Evolutionary conservation across 2,797 vertebrate genomes (phyloP).

Genomic region (Cyclopterus lumpus): DNA sequence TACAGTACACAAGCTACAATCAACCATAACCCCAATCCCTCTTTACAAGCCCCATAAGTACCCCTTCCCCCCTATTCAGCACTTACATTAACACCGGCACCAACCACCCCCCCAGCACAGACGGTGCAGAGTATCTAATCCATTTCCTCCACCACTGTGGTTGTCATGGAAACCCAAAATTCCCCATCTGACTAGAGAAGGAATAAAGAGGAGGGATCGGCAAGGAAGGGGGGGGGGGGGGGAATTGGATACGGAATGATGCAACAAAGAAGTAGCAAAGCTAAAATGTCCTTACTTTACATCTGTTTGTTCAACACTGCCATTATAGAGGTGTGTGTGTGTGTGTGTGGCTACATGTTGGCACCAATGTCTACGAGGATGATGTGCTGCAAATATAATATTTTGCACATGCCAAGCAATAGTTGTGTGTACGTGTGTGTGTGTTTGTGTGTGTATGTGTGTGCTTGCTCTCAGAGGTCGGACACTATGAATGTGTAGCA

Average conservation of each 20-base stretch:
- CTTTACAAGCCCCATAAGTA: conserved; percentile 45
- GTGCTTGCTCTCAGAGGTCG: conserved; percentile 16
- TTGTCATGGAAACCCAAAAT: conserved; percentile 78
- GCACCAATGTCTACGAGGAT: conserved; percentile 7
- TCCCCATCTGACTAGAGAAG: conserved; percentile 46
- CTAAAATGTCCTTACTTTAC: not conserved
- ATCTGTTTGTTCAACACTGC: not conserved
- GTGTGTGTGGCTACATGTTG: conserved; percentile 9
- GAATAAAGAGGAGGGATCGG: conserved; percentile 11
- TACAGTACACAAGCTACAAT: conserved; percentile 6
- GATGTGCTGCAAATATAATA: conserved; percentile 22
- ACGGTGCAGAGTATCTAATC: conserved; percentile 64
- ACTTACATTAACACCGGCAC: conserved; percentile 26
- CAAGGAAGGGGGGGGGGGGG: no score
- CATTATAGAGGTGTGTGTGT: not conserved
- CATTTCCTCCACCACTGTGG: conserved; percentile 67
- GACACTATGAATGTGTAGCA: conserved; percentile 33
- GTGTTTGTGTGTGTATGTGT: no score
- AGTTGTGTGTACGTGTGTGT: not conserved
- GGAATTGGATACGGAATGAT: conserved; percentile 18
- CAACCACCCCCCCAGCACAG: conserved; percentile 54
- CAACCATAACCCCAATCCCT: conserved; percentile 54
- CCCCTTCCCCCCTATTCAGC: conserved; percentile 32
- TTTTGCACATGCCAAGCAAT: conserved; percentile 40
- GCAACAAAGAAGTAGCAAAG: conserved; percentile 29